Evolutionary conservation across 2,888 invertebrate genomes (phyloP).

Genomic region (Apomyelois bistriatella): DNA sequence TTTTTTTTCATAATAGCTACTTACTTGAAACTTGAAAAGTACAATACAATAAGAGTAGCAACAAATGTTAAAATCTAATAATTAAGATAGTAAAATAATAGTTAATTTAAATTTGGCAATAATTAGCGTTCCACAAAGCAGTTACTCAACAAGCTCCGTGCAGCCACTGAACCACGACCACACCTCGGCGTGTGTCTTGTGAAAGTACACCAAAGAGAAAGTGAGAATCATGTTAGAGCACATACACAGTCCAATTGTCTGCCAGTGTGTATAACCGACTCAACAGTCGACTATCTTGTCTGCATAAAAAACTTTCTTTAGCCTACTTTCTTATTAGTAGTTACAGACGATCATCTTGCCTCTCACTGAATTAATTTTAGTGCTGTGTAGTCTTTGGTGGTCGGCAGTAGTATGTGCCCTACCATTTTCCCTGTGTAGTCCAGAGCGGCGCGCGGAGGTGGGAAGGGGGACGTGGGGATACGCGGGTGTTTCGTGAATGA

Average conservation of each 20-base stretch:
- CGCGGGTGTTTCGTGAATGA: slow-evolving; percentile 44
- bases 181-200: slow-evolving; percentile 61
- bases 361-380: slow-evolving; percentile 65
- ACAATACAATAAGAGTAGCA: no score
- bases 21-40: no score
- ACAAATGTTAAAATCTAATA: slow-evolving; percentile 4
- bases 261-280: slow-evolving; percentile 60
- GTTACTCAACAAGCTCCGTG: slow-evolving; percentile 47
- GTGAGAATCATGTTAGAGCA: slow-evolving; percentile 66
- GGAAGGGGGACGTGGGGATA: slow-evolving; percentile 68
- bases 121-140: background rate
- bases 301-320: slow-evolving; percentile 78
- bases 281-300: slow-evolving; percentile 56
- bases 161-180: slow-evolving; percentile 67
- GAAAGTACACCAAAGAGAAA: slow-evolving; percentile 78
- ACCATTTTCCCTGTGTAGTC: slow-evolving; percentile 70
- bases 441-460: slow-evolving; percentile 61
- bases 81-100: background rate
- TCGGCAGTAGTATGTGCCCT: slow-evolving; percentile 72
- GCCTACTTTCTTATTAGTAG: slow-evolving; percentile 73
- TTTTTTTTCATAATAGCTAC: no score
- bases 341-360: slow-evolving; percentile 65
- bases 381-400: slow-evolving; percentile 64
- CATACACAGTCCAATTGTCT: slow-evolving; percentile 42
- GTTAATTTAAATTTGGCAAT: background rate